Evolutionary conservation across 2,888 invertebrate species (phyloP), one percentile per base, ranked within the genome.

Genomic region (Phengaris arion): DNA sequence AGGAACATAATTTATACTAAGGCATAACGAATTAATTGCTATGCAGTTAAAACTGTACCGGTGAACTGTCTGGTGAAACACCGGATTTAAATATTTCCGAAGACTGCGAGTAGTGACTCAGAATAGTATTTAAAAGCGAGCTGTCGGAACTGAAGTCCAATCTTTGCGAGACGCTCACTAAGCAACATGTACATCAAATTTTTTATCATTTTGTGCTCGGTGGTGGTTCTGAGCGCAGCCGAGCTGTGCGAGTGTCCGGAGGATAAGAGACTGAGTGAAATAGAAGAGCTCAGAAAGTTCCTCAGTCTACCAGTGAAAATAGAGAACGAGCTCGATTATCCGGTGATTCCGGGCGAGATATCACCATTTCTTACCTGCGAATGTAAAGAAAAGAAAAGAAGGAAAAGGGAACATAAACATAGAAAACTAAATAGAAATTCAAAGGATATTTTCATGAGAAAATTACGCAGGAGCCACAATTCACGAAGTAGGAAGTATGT

Each of bases 61-160:
- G 35, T 72, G 35, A 54, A 72, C 72, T 54, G 35, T 35, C 64
- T 72, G 3, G 72, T 54, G 72, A 72, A 54, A 72, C 54, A 35
- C 54, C 72, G 54, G 72, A 72, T 72, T 54, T 22, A 72, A 70
- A 46, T 22, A 22, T 69, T 51, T 48, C 69, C 69, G 69, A 69
- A 70, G 70, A 22, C 69, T 70, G 51, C 22, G 22, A 22, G 22
- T 22, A 22, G 22, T 70, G 72, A 72, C 52, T 72, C 72, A 52
- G 52, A 51, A 54, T 72, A 72, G 52, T 72, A 54, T 72, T 54
- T 72, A 72, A 72, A 54, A 72, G 72, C 72, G 72, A 6, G 72
- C 7, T 4, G 22, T 52, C 52, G 72, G 35, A 54, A 35, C 35
- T 51, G 10, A 22, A 35, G 12, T 54, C 51, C 35, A 72, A 72